A percentile compares a stretch with the other conserved stretches of the same genome.
phyloP scores from a whole-genome alignment of 1,140 invertebrate genomes.

The Antheraea mylitta region DNA sequence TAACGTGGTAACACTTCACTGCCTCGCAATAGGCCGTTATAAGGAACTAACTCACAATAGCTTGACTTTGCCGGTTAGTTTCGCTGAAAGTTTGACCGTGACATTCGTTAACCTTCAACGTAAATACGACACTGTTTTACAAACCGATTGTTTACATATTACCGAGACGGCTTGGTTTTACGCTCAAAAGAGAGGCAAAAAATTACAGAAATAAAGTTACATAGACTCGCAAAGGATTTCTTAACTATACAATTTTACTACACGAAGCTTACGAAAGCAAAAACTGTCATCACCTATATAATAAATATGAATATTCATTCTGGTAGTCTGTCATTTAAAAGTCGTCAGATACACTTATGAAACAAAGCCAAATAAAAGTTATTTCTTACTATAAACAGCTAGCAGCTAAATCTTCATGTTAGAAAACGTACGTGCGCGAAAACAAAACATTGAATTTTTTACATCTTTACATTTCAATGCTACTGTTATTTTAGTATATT shows the following conservation, averaged over 20 bases:
- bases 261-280: not conserved
- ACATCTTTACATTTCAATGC: not conserved
- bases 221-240: not conserved
- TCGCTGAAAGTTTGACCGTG: slow-evolving; percentile 39
- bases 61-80: slow-evolving; percentile 33
- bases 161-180: no score
- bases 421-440: not conserved
- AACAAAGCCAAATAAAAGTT: no score
- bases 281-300: not conserved
- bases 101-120: slow-evolving; percentile 7
- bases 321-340: no score
- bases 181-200: not conserved
- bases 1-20: slow-evolving; percentile 25
- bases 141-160: slow-evolving; percentile 1
- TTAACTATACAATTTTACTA: no score
- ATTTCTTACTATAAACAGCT: no score
- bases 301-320: not conserved
- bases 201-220: not conserved
- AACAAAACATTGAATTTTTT: no score
- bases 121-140: not conserved
- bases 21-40: slow-evolving; percentile 41
- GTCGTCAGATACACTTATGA: no score
- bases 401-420: no score
- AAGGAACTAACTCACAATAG: slow-evolving; percentile 44
- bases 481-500: not conserved